Base-by-base conservation (phyloP, 2,113 vertebrate species). In the Falco punctatus region DNA sequence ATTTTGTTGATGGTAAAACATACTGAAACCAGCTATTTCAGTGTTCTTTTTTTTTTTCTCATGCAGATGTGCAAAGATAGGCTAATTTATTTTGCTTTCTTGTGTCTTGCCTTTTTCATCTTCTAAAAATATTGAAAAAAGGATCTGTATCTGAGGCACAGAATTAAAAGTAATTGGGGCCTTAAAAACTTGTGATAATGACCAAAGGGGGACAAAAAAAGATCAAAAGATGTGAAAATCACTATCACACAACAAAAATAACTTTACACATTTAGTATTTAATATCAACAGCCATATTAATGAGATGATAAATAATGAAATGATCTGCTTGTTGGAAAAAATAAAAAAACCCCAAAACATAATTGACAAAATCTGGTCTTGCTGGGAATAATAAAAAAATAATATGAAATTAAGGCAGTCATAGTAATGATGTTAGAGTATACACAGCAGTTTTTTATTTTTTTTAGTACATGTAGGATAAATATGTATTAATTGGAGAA, bases 301-400 rank as follows among this genome's bases (percentile, higher is more conserved):
- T 77, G 11, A 38, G 46, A 67, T 86, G 23, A 95, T 93, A 95
- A 94, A 97, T 96, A 96, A 96, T 96, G 96, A 94, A 96, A 89
- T 86, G 86, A 74, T 33, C 42, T 94, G 67, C 26, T 81, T 82
- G 14, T 67, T 88, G 38, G 48, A 90, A 32, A 86, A 78, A 80
- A 44, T 27, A 66, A 48, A 75, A 77, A 87, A 88, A 95, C 51
- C 1, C 2, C 6, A 4, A n/a, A 92, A 21, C 27, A 75, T 38
- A 38, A 38, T 9, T 38, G 28, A 73, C 16, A 95, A 95, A 92
- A 92, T 20, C 3, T 33, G 12, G 5, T 62, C 21, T 96, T 86
- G 55, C 48, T 88, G 14, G 3, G 8, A 80, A 84, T 48, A 69
- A 54, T 26, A 71, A 78, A 77, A 80, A 65, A 84, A 54, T 30